Evolutionary conservation across 2,113 vertebrate species (phyloP).

Genomic region (Sigmodon hispidus): DNA sequence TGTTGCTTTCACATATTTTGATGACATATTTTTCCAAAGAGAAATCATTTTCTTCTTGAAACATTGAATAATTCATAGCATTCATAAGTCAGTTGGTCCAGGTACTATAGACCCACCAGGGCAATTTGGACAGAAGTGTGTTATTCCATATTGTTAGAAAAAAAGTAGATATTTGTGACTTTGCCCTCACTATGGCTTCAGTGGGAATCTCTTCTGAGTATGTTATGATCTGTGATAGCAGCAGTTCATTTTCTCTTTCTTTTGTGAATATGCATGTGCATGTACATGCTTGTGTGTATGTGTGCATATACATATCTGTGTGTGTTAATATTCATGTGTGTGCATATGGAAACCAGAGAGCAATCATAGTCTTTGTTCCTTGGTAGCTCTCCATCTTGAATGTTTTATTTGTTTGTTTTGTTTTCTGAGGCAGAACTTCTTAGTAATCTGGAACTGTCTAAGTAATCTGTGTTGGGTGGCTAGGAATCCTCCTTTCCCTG

Average conservation of each 20-base stretch:
- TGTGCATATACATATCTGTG: too few relatives aligned
- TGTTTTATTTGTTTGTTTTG: background rate
- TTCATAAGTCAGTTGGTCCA: background rate
- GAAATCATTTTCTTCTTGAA: background rate
- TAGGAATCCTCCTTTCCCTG: background rate
- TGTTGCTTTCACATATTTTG: background rate
- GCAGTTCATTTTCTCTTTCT: background rate
- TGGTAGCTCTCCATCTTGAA: background rate
- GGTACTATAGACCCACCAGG: background rate
- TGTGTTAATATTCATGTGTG: background rate
- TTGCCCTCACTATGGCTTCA: background rate
- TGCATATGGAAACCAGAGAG: background rate
- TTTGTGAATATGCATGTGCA: background rate
- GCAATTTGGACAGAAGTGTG: background rate
- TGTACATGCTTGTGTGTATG: background rate
- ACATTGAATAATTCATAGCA: background rate
- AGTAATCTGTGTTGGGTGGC: background rate
- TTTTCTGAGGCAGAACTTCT: background rate
- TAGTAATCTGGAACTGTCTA: background rate
- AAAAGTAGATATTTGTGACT: background rate
- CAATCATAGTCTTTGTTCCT: background rate
- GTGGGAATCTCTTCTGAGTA: background rate
- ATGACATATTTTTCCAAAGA: background rate
- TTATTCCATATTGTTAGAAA: background rate
- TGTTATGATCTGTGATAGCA: background rate